Percentiles rank a stretch among this genome's conserved stretches.
Conservation (phyloP, 2,797 vertebrate genomes). For the Babyrousa celebensis region DNA sequence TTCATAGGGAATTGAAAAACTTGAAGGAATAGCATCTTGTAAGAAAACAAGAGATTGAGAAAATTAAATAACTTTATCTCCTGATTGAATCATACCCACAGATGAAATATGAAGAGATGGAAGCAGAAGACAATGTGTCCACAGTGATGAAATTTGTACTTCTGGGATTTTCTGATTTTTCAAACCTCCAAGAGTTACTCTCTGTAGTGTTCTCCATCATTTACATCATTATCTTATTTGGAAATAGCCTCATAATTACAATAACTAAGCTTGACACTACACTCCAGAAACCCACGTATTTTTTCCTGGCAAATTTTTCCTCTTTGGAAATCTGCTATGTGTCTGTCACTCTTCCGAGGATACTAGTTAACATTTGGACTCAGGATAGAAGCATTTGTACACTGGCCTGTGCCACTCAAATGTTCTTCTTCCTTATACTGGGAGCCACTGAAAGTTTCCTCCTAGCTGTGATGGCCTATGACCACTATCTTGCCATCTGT, state of each 20-base stretch:
- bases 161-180: slow-evolving; percentile 69
- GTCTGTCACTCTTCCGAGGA: not conserved
- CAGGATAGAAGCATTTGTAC: not conserved
- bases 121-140: not conserved
- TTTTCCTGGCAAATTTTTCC: not conserved
- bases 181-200: not conserved
- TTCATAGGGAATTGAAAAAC: not conserved
- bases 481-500: slow-evolving; percentile 2
- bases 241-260: not conserved
- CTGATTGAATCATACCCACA: not conserved
- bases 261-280: not conserved
- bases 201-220: not conserved
- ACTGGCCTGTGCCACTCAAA: slow-evolving; percentile 72
- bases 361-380: not conserved
- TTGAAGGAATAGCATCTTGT: fast-evolving
- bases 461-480: slow-evolving; percentile 53
- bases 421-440: slow-evolving; percentile 75
- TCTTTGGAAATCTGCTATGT: not conserved
- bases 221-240: not conserved
- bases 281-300: not conserved
- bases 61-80: fast-evolving
- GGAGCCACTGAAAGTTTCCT: slow-evolving; percentile 79
- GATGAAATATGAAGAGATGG: not conserved
- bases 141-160: slow-evolving; percentile 54
- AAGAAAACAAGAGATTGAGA: not conserved